Percentiles rank a stretch among this genome's conserved stretches.
These are phyloP conservation scores for Drosophila oshimai DNA, from an alignment of 1,140 invertebrate genomes.

Conservation along the genomic window DNA sequence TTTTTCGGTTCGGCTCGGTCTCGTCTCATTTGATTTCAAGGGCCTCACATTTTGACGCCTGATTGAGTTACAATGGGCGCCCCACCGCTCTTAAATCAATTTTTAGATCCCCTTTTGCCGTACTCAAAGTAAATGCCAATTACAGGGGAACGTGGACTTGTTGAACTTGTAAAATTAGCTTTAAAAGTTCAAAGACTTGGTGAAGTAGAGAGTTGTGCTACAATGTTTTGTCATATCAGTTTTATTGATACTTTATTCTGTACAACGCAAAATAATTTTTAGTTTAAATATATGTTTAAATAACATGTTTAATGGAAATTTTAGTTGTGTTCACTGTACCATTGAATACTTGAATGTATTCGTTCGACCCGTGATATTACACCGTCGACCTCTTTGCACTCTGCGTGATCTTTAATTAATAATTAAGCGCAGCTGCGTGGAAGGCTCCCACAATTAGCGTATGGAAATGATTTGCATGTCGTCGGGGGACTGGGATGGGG, in stretches of 20 bases:
- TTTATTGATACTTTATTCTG: too few relatives aligned
- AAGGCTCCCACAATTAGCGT: conserved; percentile 37
- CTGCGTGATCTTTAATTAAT: conserved; percentile 47
- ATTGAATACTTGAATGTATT: conserved; percentile 2
- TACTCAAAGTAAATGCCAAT: conserved; percentile 22
- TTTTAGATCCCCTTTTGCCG: neutral
- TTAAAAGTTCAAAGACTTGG: neutral
- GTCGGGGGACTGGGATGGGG: conserved; percentile 2
- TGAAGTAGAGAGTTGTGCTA: neutral
- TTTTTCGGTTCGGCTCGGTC: conserved; percentile 42
- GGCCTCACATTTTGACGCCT: conserved; percentile 72
- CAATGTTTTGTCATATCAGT: neutral
- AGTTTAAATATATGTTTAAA: too few relatives aligned
- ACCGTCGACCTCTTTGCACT: conserved; percentile 26
- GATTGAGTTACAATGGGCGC: conserved; percentile 70
- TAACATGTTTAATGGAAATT: too few relatives aligned
- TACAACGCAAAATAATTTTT: too few relatives aligned
- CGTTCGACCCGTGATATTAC: conserved; percentile 4
- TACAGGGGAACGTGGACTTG: neutral
- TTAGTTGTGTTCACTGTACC: too few relatives aligned
- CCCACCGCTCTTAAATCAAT: conserved; percentile 28
- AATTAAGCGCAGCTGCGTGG: conserved; percentile 37
- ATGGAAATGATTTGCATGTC: conserved; percentile 43
- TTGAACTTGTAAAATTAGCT: neutral
- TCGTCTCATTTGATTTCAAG: conserved; percentile 68